These are phyloP conservation scores for Macrotus californicus DNA, from an alignment of 2,113 vertebrate genomes.

Conservation along the genomic window DNA sequence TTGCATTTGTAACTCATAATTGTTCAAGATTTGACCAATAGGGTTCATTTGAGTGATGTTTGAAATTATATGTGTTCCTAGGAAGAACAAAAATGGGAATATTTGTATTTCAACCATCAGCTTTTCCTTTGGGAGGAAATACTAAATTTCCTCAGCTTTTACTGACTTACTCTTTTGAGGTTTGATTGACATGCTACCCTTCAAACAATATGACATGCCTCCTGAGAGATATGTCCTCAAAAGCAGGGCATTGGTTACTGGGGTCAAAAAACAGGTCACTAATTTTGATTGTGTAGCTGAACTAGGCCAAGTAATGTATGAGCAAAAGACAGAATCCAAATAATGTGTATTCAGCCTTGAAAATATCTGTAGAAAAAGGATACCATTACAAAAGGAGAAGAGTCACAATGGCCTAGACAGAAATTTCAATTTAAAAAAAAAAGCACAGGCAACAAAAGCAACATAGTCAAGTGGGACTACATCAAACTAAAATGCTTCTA, in stretches of 20 bases:
- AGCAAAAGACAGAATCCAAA: not conserved
- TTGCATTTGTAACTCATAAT: not conserved
- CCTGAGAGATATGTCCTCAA: not conserved
- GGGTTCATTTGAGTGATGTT: constrained; percentile 18
- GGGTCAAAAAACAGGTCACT: not conserved
- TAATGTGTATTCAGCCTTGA: not conserved
- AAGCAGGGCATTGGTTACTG: not conserved
- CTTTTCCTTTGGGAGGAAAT: constrained; percentile 10
- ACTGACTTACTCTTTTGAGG: not conserved
- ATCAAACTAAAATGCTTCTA: not conserved
- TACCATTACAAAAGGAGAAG: not conserved
- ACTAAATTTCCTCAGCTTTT: constrained; percentile 12
- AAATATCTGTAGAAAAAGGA: not conserved
- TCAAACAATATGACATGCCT: not conserved
- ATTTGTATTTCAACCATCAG: not conserved
- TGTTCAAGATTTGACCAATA: not conserved
- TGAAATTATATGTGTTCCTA: not conserved
- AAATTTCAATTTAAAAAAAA: constrained; percentile 26
- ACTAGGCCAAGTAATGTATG: not conserved
- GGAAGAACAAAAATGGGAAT: not conserved
- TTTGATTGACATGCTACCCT: not conserved
- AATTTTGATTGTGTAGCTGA: constrained; percentile 12
- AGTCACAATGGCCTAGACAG: not conserved
- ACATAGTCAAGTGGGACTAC: not conserved
- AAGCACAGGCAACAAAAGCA: not conserved